These are phyloP conservation scores for Leptinotarsa tumamoca DNA, from an alignment of 2,888 invertebrate species.

Conservation along the genomic window DNA sequence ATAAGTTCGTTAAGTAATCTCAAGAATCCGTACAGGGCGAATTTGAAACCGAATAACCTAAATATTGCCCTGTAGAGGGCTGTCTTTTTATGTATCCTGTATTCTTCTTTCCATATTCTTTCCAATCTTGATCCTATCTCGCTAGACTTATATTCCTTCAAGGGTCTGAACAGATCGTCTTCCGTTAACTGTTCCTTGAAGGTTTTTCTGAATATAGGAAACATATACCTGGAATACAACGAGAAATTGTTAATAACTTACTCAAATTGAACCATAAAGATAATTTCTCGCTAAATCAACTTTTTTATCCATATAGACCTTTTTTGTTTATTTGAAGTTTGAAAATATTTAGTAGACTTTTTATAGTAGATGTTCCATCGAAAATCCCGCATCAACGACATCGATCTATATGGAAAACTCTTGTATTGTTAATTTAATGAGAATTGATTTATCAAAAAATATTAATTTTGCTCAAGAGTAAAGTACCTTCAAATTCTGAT, in stretches of 20 bases:
- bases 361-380: too few relatives aligned
- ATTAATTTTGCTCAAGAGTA: too few relatives aligned
- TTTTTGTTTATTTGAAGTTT: too few relatives aligned
- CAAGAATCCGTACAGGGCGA: constrained; percentile 57
- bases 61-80: constrained; percentile 60
- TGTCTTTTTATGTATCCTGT: constrained; percentile 59
- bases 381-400: too few relatives aligned
- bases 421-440: too few relatives aligned
- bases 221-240: constrained; percentile 75
- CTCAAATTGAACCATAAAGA: too few relatives aligned
- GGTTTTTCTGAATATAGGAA: constrained; percentile 80
- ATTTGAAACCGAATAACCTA: constrained; percentile 57
- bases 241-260: constrained; percentile 3
- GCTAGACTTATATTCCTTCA: constrained; percentile 76
- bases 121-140: constrained; percentile 75
- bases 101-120: constrained; percentile 65
- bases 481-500: too few relatives aligned
- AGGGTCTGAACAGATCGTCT: constrained; percentile 78
- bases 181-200: constrained; percentile 77
- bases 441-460: too few relatives aligned
- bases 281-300: too few relatives aligned
- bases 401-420: too few relatives aligned
- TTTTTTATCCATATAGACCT: too few relatives aligned
- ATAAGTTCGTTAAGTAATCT: constrained; percentile 60
- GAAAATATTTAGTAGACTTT: too few relatives aligned